Percentiles rank a stretch among this genome's conserved stretches.
Evolutionary conservation across 2,888 invertebrate species (phyloP).

Genomic region (Microctonus aethiopoides): DNA sequence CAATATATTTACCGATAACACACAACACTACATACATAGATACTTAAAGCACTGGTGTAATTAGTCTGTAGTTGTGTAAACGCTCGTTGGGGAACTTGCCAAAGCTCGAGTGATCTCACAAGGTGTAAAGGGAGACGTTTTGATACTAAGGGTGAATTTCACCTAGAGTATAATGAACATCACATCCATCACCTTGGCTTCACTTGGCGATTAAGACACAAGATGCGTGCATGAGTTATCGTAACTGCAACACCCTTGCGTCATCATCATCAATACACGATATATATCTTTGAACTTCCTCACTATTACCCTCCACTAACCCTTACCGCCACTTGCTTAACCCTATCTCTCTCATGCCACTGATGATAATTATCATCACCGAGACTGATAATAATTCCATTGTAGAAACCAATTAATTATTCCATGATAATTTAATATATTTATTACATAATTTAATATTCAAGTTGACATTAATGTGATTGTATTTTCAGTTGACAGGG

Average conservation of each 20-base stretch:
- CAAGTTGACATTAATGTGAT: no score
- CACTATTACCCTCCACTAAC: no score
- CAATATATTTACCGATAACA: conserved; percentile 35
- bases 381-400: neutral
- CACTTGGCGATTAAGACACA: conserved; percentile 55
- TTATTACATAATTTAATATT: neutral
- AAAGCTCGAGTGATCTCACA: conserved; percentile 4
- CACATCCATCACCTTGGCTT: conserved; percentile 55
- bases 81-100: no score
- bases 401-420: neutral
- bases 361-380: no score
- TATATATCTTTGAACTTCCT: neutral
- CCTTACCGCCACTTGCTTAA: no score
- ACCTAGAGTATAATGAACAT: conserved; percentile 33
- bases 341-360: no score
- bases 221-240: conserved; percentile 48
- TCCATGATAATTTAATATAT: neutral
- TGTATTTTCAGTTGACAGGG: no score
- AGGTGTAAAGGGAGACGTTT: neutral
- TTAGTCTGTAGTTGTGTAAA: conserved; percentile 46
- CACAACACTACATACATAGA: neutral
- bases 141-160: conserved; percentile 1
- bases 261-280: neutral
- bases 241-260: conserved; percentile 1
- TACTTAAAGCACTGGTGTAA: conserved; percentile 46